phyloP scores from a whole-genome alignment of 2,797 vertebrate genomes.

The Cuniculus paca region DNA sequence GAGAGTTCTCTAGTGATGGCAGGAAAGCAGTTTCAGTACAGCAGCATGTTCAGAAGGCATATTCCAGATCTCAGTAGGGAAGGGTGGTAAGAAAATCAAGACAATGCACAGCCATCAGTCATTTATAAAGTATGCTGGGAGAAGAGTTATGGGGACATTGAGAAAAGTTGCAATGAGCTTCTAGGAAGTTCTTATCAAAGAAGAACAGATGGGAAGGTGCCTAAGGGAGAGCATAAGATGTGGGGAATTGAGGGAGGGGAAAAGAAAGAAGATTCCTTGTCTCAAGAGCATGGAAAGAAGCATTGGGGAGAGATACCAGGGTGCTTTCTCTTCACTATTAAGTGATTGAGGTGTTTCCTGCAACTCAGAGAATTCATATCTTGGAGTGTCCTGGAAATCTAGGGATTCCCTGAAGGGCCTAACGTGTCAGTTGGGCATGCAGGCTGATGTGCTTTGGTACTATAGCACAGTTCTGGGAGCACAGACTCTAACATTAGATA shows the following conservation, averaged over 20 bases:
- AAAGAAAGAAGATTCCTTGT: neutral
- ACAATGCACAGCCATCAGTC: neutral
- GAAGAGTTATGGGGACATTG: slow-evolving; percentile 11
- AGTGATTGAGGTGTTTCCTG: neutral
- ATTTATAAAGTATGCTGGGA: neutral
- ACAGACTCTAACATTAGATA: neutral
- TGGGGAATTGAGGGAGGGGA: neutral
- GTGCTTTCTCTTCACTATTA: neutral
- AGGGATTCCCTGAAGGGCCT: neutral
- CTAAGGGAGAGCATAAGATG: neutral
- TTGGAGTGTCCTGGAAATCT: neutral
- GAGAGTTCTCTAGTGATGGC: neutral
- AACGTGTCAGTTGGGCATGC: neutral
- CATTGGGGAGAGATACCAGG: neutral
- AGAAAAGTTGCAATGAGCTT: slow-evolving; percentile 40
- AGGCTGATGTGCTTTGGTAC: neutral
- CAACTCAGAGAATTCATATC: neutral
- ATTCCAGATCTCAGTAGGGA: slow-evolving; percentile 29
- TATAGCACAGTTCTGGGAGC: neutral
- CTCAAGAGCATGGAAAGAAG: neutral
- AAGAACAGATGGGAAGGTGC: neutral
- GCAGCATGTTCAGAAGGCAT: neutral
- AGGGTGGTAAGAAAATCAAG: neutral
- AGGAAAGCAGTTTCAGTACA: neutral
- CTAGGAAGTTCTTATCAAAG: slow-evolving; percentile 46